Percentiles rank a stretch among this genome's conserved stretches.
phyloP scores from a whole-genome alignment of 2,113 vertebrate genomes.

The Clinocottus analis region DNA sequence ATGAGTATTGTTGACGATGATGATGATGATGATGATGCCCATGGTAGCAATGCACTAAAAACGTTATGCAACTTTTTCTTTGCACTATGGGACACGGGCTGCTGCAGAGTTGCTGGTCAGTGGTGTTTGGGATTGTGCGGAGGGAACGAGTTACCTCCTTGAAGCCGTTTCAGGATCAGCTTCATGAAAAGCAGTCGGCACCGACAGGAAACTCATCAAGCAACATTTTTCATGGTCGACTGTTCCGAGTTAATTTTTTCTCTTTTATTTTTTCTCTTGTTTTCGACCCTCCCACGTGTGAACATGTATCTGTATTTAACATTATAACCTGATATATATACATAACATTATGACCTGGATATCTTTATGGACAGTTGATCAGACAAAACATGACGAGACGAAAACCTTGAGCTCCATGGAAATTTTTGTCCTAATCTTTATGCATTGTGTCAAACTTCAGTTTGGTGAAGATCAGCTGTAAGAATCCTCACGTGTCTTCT shows the following conservation, averaged over 20 bases:
- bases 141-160: neutral
- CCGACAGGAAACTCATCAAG: neutral
- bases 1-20: constrained; percentile 23
- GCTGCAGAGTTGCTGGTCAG: constrained; percentile 58
- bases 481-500: neutral
- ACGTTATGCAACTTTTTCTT: constrained; percentile 78
- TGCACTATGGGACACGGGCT: constrained; percentile 69
- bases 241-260: neutral
- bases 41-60: constrained; percentile 53
- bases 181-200: neutral
- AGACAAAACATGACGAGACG: neutral
- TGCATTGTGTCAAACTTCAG: too few species aligned
- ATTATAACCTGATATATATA: too few species aligned
- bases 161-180: neutral
- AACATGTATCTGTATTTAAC: neutral
- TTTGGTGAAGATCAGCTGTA: neutral
- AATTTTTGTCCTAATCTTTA: too few species aligned
- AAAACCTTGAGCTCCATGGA: neutral
- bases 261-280: neutral
- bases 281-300: neutral
- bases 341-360: neutral
- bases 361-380: neutral
- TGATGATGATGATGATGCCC: constrained; percentile 36
- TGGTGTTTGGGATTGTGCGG: constrained; percentile 53
- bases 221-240: neutral